Evolutionary conservation across 2,113 vertebrate genomes (phyloP).

Genomic region (Sardina pilchardus): DNA sequence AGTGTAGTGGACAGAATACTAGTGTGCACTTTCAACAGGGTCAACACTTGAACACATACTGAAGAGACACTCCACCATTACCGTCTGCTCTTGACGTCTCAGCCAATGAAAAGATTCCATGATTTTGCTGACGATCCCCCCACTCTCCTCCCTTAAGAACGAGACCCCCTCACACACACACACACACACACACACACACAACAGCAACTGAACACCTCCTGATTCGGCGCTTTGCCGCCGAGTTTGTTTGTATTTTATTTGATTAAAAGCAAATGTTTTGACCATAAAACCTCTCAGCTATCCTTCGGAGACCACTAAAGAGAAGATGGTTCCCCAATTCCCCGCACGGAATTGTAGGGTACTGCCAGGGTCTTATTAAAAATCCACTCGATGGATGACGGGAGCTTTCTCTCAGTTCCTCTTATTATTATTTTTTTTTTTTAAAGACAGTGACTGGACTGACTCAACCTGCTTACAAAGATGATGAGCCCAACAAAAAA

Average conservation of each 20-base stretch:
- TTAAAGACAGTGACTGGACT: neutral
- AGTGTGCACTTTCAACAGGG: neutral
- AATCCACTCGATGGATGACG: slow-evolving; percentile 61
- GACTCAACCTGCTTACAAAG: neutral
- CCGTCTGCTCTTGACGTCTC: neutral
- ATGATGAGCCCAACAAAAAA: slow-evolving; percentile 5
- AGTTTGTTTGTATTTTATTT: slow-evolving; percentile 50
- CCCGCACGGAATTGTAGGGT: neutral
- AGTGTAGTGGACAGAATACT: neutral
- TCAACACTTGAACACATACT: neutral
- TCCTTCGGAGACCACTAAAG: slow-evolving; percentile 49
- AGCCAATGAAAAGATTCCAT: neutral
- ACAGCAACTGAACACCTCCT: slow-evolving; percentile 28
- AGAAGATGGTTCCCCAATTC: slow-evolving; percentile 7
- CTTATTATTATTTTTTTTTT: neutral
- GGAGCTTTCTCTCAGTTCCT: slow-evolving; percentile 24
- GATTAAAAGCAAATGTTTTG: slow-evolving; percentile 63
- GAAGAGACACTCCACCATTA: neutral
- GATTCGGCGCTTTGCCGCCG: slow-evolving; percentile 49
- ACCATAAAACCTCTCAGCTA: slow-evolving; percentile 57
- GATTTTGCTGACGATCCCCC: neutral
- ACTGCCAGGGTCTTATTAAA: slow-evolving; percentile 61
- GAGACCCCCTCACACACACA: too few species aligned
- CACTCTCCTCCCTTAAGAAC: neutral
- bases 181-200: too few species aligned